Evolutionary conservation across 2,113 vertebrate species (phyloP).

Genomic region (Aix galericulata): DNA sequence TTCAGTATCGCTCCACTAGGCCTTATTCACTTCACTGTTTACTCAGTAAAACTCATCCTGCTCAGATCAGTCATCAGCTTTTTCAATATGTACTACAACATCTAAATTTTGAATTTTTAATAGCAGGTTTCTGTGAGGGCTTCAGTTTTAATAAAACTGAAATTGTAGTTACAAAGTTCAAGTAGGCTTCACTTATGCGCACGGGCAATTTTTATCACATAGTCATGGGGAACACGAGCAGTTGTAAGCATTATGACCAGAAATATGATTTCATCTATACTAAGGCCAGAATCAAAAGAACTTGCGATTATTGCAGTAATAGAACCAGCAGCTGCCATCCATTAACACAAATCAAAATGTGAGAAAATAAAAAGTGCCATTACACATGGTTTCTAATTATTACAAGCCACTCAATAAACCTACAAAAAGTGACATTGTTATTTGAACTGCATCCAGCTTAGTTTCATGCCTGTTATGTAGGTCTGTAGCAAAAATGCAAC

Average conservation of each 20-base stretch:
- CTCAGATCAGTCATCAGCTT: background rate
- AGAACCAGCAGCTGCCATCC: background rate
- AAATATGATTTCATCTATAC: background rate
- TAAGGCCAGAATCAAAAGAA: background rate
- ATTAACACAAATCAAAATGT: background rate
- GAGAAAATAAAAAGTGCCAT: background rate
- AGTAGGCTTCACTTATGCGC: background rate
- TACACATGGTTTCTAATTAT: background rate
- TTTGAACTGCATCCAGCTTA: background rate
- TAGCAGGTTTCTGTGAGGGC: background rate
- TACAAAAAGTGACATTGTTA: background rate
- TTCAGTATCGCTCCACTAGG: background rate
- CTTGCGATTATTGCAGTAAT: background rate
- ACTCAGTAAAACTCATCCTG: background rate
- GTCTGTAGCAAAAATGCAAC: background rate
- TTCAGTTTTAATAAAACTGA: background rate
- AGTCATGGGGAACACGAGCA: background rate
- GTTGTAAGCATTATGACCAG: background rate
- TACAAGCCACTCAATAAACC: background rate
- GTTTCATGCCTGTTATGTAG: background rate
- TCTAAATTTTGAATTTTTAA: background rate
- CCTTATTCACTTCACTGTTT: background rate
- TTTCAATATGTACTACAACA: background rate
- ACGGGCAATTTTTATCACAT: background rate
- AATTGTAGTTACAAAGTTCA: background rate